Base-by-base conservation (phyloP, 1,140 invertebrate species). In the Solenopsis invicta region DNA sequence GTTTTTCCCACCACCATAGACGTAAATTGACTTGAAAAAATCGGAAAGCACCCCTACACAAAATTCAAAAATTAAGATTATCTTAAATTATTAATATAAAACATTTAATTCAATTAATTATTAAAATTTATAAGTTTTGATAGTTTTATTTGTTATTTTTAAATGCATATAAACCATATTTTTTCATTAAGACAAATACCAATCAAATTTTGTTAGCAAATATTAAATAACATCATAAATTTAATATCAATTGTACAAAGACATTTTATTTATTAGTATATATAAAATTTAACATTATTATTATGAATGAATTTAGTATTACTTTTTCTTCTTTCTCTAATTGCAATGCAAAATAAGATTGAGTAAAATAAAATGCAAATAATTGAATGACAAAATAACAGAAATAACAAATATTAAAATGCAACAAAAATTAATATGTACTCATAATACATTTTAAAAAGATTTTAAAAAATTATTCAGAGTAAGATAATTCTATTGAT, bases 1-100 rank as follows among this genome's bases (percentile, higher is more conserved):
- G 92, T 24, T 93, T 94, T 87, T 97, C 96, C 96, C 96, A 96
- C 78, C 92, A 91, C 78, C 95, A 93, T 16, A 96, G 89, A 13
- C 94, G 91, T 18, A 94, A 52, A 67, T 95, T 96, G 9, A 96
- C 89, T 77, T 93, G 93, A 8, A 94, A 4, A 85, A 96, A 96
- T 78, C 96, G 94, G 37, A 92, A 92, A 0, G 94, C 90, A n/a
- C 95, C 96, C 69, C 96, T 96, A 85, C 62, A 61, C 52, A 71
- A 72, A 74, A 86, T 50, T 64, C 56, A 85, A 88, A 61, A 37
- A 59, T 48, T n/a, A 34, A 10, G 45, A 78, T 61, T 1, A 84
- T 41, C 6, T 1, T 64, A 62, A 61, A 37, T 50, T 48, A 45
- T 56, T 59, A 5, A 56, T 64, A 4, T 61, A 37, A 69, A 16